Evolutionary conservation across 2,797 vertebrate genomes (phyloP).

Genomic region (Lates japonicus): DNA sequence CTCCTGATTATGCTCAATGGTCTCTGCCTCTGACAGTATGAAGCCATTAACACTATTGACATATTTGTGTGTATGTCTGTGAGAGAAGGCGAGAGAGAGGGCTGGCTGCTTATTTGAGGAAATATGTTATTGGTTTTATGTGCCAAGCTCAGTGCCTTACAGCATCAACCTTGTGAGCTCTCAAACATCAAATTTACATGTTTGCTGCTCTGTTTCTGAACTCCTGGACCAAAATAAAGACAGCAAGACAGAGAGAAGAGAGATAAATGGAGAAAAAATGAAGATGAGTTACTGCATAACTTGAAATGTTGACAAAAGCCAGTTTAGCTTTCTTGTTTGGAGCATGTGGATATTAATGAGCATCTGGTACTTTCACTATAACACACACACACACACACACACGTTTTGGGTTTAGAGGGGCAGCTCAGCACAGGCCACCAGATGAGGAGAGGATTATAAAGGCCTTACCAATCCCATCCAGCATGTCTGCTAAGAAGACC

Average conservation of each 20-base stretch:
- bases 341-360: slow-evolving; percentile 38
- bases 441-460: slow-evolving; percentile 69
- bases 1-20: slow-evolving; percentile 82
- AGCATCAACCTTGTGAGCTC: slow-evolving; percentile 43
- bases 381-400: slow-evolving; percentile 21
- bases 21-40: slow-evolving; percentile 82
- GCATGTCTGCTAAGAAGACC: slow-evolving; percentile 68
- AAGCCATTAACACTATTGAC: slow-evolving; percentile 78
- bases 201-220: slow-evolving; percentile 39
- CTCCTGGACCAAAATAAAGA: slow-evolving; percentile 23
- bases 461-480: slow-evolving; percentile 60
- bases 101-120: slow-evolving; percentile 69
- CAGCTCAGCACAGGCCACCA: slow-evolving; percentile 66
- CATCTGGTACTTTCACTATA: slow-evolving; percentile 3
- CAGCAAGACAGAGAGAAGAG: slow-evolving; percentile 6
- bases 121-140: slow-evolving; percentile 70
- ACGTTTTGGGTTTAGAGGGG: slow-evolving; percentile 50
- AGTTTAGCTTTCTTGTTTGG: slow-evolving; percentile 34
- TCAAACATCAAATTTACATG: slow-evolving; percentile 64
- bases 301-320: slow-evolving; percentile 25
- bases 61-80: slow-evolving; percentile 39
- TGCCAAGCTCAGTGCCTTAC: slow-evolving; percentile 59
- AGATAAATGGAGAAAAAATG: slow-evolving; percentile 7
- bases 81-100: slow-evolving; percentile 15
- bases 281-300: slow-evolving; percentile 8